Percentiles rank a stretch among this genome's conserved stretches.
These are phyloP conservation scores for Balaenoptera acutorostrata DNA, from an alignment of 2,113 vertebrate species.

Conservation along the genomic window DNA sequence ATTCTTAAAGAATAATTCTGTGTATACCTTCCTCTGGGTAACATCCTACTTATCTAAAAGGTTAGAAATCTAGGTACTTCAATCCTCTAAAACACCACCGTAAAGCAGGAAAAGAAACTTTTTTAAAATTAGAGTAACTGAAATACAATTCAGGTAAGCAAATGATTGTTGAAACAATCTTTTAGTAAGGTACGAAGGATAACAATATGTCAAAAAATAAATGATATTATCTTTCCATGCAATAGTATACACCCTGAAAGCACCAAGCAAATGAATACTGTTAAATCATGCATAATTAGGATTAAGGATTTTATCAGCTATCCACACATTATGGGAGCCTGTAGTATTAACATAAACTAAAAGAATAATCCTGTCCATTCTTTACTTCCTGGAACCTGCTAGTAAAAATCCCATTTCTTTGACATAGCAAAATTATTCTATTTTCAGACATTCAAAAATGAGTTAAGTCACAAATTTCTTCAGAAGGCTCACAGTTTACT, in stretches of 20 bases:
- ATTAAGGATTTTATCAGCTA: neutral
- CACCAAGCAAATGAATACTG: neutral
- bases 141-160: neutral
- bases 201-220: neutral
- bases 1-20: neutral
- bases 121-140: neutral
- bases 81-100: neutral
- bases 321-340: neutral
- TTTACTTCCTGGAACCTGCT: neutral
- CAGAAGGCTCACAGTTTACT: neutral
- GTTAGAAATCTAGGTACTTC: neutral
- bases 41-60: neutral
- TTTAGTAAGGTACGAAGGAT: neutral
- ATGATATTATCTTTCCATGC: neutral
- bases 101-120: neutral
- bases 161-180: neutral
- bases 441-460: slow-evolving; percentile 1
- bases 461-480: slow-evolving; percentile 6
- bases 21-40: neutral
- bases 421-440: neutral
- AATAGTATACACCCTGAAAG: neutral
- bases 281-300: neutral
- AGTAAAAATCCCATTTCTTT: neutral
- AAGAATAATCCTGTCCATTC: neutral
- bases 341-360: neutral